Evolutionary conservation across 2,797 vertebrate species (phyloP).

Genomic region (Sphenodon punctatus): DNA sequence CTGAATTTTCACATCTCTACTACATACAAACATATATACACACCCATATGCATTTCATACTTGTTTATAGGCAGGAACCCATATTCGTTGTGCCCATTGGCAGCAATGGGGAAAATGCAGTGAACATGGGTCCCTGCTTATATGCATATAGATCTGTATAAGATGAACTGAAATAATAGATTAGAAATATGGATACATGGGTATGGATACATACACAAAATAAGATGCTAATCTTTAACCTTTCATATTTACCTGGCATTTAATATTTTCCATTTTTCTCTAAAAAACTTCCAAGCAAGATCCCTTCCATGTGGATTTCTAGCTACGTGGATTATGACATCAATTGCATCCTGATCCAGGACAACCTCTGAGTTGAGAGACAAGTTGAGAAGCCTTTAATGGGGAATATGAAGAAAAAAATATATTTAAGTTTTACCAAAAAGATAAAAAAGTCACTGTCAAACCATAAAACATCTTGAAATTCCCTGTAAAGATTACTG

Average conservation of each 20-base stretch:
- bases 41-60: neutral
- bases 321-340: constrained; percentile 95
- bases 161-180: neutral
- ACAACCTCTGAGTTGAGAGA: constrained; percentile 95
- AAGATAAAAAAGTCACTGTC: neutral
- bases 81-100: too few relatives aligned
- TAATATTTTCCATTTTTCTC: constrained; percentile 94
- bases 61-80: too few relatives aligned
- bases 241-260: constrained; percentile 86
- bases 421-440: constrained; percentile 1
- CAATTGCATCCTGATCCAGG: constrained; percentile 95
- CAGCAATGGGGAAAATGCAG: too few relatives aligned
- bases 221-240: neutral
- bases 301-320: constrained; percentile 93
- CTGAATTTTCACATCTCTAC: too few relatives aligned
- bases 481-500: neutral
- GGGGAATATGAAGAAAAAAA: neutral
- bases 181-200: neutral
- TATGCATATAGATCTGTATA: neutral
- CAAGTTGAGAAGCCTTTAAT: constrained; percentile 89
- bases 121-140: too few relatives aligned
- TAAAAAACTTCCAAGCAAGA: constrained; percentile 96
- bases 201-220: neutral
- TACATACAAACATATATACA: too few relatives aligned
- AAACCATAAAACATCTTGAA: neutral